These are phyloP conservation scores for Dendronephthya gigantea DNA, from an alignment of 64 coral and sea anemone genomes.

Conservation along the genomic window DNA sequence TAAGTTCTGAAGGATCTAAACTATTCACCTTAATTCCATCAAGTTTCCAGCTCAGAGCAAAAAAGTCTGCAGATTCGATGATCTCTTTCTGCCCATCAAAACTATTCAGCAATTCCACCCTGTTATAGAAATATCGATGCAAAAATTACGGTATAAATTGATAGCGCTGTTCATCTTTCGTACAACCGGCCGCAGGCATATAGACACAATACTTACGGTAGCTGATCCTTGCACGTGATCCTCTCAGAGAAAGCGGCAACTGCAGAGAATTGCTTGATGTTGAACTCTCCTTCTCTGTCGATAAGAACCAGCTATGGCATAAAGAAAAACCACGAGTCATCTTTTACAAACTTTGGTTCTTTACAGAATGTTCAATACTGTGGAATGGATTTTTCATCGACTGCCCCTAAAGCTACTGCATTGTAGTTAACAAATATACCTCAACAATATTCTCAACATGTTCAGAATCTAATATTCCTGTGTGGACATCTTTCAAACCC, in stretches of 20 bases:
- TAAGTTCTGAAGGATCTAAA: no score
- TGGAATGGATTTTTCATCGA: no score
- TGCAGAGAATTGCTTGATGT: slow-evolving; percentile 79
- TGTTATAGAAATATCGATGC: background rate
- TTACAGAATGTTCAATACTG: no score
- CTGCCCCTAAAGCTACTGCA: no score
- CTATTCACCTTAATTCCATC: slow-evolving; percentile 62
- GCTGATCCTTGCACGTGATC: slow-evolving; percentile 48
- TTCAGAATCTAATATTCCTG: background rate
- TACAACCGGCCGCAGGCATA: no score
- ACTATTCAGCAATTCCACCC: slow-evolving; percentile 52
- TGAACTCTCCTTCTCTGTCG: slow-evolving; percentile 52
- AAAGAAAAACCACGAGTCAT: background rate
- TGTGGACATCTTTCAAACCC: background rate
- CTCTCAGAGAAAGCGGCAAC: slow-evolving; percentile 96
- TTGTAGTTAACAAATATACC: background rate
- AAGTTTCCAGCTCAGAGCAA: slow-evolving; percentile 72
- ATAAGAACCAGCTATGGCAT: slow-evolving; percentile 67
- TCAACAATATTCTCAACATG: background rate
- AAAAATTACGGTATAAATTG: no score
- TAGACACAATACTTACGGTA: background rate
- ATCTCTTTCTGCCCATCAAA: slow-evolving; percentile 64
- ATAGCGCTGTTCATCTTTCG: no score
- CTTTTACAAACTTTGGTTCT: no score
- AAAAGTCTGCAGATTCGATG: slow-evolving; percentile 96